Conservation (phyloP, 2,113 vertebrate species). For the Empidonax alnorum region DNA sequence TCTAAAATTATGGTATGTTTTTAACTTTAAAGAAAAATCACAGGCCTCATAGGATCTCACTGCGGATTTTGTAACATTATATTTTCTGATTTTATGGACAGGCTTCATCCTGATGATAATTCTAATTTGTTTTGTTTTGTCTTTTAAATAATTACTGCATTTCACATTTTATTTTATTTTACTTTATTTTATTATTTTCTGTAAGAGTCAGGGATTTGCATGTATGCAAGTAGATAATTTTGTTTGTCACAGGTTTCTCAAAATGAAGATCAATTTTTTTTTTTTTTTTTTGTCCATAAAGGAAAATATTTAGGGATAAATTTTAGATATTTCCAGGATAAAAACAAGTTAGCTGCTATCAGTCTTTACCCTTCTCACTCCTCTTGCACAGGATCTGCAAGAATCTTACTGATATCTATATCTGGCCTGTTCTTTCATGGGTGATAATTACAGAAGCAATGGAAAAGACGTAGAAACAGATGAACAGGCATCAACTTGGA, state of each 20-base stretch:
- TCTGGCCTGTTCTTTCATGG: background rate
- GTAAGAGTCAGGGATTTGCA: background rate
- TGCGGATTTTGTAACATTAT: accelerated
- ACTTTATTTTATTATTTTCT: background rate
- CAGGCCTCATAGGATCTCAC: background rate
- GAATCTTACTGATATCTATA: background rate
- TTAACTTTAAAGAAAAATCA: background rate
- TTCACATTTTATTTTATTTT: background rate
- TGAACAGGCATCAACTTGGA: slow-evolving; percentile 21
- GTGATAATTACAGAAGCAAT: slow-evolving; percentile 15
- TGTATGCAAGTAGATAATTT: background rate
- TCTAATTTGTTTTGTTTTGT: background rate
- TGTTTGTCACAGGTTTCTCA: background rate
- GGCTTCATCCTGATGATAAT: background rate
- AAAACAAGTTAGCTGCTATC: background rate
- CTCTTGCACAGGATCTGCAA: background rate
- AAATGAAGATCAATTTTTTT: background rate
- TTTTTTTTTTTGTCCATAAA: background rate
- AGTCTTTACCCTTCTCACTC: background rate
- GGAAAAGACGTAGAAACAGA: background rate
- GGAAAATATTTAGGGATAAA: background rate
- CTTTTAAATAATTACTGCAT: background rate
- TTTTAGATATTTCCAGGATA: background rate
- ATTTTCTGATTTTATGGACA: background rate
- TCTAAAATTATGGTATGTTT: background rate